These are phyloP conservation scores for Cydia amplana DNA, from an alignment of 1,140 invertebrate species.

Conservation along the genomic window DNA sequence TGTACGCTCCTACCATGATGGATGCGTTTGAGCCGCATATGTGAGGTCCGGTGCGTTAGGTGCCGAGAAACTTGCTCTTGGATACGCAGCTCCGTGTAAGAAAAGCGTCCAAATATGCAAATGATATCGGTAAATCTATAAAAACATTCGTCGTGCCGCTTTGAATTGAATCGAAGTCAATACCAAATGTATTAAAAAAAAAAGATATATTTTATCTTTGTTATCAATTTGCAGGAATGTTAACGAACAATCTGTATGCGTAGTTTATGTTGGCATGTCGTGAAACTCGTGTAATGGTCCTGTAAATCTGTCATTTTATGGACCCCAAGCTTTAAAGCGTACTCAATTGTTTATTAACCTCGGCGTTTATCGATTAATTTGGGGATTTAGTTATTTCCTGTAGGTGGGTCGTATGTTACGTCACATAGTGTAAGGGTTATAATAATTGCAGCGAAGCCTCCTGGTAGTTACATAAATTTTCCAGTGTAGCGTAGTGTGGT, in stretches of 20 bases:
- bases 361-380: conserved; percentile 23
- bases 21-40: conserved; percentile 61
- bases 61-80: conserved; percentile 43
- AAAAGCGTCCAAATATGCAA: conserved; percentile 16
- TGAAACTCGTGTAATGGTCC: conserved; percentile 45
- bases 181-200: conserved; percentile 35
- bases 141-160: background rate
- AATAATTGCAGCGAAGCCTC: conserved; percentile 68
- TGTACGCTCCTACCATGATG: conserved; percentile 69
- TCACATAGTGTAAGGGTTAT: conserved; percentile 41
- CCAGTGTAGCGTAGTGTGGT: conserved; percentile 54
- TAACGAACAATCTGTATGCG: conserved; percentile 45
- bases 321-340: conserved; percentile 46
- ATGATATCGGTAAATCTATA: conserved; percentile 17
- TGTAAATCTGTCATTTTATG: conserved; percentile 55
- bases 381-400: conserved; percentile 35
- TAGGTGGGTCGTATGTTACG: conserved; percentile 31
- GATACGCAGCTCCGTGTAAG: conserved; percentile 11
- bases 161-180: background rate
- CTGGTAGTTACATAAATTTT: conserved; percentile 69
- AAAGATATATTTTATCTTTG: conserved; percentile 41
- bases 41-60: conserved; percentile 53
- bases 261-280: conserved; percentile 44
- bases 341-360: conserved; percentile 44
- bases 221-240: conserved; percentile 53